Evolutionary conservation across 2,113 vertebrate species (phyloP).

Genomic region (Anolis carolinensis): DNA sequence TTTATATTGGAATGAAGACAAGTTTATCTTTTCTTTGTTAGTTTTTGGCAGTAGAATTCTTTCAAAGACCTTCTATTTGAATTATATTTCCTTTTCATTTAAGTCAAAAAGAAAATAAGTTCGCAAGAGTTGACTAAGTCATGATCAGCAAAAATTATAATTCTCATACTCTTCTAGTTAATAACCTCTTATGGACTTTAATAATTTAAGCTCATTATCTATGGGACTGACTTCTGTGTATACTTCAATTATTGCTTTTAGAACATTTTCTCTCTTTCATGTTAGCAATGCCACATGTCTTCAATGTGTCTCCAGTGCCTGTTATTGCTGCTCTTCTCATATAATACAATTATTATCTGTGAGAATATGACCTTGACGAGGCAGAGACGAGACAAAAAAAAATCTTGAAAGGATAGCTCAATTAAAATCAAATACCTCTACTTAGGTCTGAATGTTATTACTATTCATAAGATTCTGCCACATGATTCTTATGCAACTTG

Average conservation of each 20-base stretch:
- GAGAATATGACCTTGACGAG: constrained; percentile 78
- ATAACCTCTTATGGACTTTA: constrained; percentile 73
- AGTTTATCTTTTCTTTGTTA: constrained; percentile 20
- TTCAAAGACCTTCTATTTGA: constrained; percentile 52
- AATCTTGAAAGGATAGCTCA: constrained; percentile 79
- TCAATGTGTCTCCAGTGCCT: constrained; percentile 71
- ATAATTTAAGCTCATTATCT: constrained; percentile 80
- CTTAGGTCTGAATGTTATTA: constrained; percentile 78
- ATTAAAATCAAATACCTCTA: constrained; percentile 78
- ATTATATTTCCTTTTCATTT: constrained; percentile 55
- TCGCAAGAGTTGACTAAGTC: constrained; percentile 69
- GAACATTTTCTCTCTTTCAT: constrained; percentile 70
- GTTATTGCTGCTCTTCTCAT: constrained; percentile 69
- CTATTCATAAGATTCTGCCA: constrained; percentile 74
- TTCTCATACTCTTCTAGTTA: constrained; percentile 69
- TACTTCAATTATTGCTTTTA: constrained; percentile 76
- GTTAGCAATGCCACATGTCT: constrained; percentile 65
- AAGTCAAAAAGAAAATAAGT: constrained; percentile 57
- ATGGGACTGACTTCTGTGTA: constrained; percentile 75
- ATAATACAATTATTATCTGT: constrained; percentile 74
- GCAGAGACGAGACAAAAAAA: constrained; percentile 38
- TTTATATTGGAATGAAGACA: constrained; percentile 13
- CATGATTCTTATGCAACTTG: constrained; percentile 59
- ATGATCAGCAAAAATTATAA: constrained; percentile 67
- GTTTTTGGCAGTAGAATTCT: constrained; percentile 42